Evolutionary conservation across 2,113 vertebrate species (phyloP).

Genomic region (Odontophorus gujanensis): DNA sequence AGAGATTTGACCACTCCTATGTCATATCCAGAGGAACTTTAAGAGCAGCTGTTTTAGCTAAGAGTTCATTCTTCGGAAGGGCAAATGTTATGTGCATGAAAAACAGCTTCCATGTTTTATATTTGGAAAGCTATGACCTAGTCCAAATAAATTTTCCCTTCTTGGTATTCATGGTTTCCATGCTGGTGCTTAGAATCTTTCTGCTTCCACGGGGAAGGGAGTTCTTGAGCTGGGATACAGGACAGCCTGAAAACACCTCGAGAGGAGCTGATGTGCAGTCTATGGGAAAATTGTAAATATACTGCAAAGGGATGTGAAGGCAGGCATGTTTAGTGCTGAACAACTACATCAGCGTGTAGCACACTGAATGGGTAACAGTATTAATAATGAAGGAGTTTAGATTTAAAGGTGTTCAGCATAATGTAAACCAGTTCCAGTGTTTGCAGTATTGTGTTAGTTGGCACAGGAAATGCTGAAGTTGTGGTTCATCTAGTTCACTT

Average conservation of each 20-base stretch:
- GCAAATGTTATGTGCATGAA: not conserved
- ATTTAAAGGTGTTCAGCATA: not conserved
- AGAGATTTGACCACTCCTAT: not conserved
- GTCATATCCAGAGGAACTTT: not conserved
- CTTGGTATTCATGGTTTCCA: not conserved
- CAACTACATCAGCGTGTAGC: not conserved
- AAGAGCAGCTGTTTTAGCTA: not conserved
- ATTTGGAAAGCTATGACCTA: not conserved
- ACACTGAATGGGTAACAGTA: not conserved
- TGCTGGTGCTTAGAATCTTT: not conserved
- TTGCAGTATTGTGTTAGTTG: not conserved
- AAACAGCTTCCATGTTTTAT: not conserved
- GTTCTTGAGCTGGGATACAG: not conserved
- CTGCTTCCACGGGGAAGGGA: not conserved
- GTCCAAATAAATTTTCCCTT: not conserved
- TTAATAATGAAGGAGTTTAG: not conserved
- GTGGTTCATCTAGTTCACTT: not conserved
- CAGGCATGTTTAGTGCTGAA: not conserved
- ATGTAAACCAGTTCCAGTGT: not conserved
- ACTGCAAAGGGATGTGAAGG: not conserved
- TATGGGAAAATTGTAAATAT: fast-evolving
- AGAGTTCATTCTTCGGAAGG: not conserved
- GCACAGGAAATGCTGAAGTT: not conserved
- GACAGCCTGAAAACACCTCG: not conserved
- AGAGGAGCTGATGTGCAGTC: not conserved